Conservation (phyloP, 2,888 invertebrate species). For the Hedychridium roseum region DNA sequence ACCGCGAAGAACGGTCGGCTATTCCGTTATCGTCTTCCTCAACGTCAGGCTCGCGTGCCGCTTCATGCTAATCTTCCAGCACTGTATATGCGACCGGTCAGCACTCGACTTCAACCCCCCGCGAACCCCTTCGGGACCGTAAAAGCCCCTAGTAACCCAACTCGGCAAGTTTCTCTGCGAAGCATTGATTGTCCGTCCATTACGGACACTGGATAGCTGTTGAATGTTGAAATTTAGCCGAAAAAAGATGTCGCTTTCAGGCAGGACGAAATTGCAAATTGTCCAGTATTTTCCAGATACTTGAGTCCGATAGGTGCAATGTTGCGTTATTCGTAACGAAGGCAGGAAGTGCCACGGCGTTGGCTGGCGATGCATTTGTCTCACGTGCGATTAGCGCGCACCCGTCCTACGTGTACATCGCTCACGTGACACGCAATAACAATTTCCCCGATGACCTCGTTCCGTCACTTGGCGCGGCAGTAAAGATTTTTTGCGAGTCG, state of each 20-base stretch:
- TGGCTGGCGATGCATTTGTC: slow-evolving; percentile 24
- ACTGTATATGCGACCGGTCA: slow-evolving; percentile 55
- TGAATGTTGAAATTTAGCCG: no score
- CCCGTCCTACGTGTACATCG: slow-evolving; percentile 10
- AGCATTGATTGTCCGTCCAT: no score
- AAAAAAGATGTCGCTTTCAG: no score
- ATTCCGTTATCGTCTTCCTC: slow-evolving; percentile 57
- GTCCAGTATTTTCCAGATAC: no score
- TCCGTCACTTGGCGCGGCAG: slow-evolving; percentile 9
- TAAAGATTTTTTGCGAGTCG: slow-evolving; percentile 4
- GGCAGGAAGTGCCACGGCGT: no score
- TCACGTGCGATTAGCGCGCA: slow-evolving; percentile 22
- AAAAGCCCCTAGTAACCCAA: no score
- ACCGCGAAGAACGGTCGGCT: slow-evolving; percentile 37
- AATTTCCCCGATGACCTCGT: slow-evolving; percentile 20
- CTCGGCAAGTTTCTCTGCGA: no score
- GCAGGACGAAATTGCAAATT: no score
- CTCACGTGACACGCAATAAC: slow-evolving; percentile 18
- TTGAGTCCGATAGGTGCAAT: no score
- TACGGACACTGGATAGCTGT: no score
- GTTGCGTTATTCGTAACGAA: no score
- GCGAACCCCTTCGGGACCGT: slow-evolving; percentile 21
- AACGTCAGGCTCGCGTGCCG: slow-evolving; percentile 58
- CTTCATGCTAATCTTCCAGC: slow-evolving; percentile 57
- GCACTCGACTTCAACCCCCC: slow-evolving; percentile 44